Conservation (phyloP, 2,797 vertebrate genomes). For the Gobio occitaniae region DNA sequence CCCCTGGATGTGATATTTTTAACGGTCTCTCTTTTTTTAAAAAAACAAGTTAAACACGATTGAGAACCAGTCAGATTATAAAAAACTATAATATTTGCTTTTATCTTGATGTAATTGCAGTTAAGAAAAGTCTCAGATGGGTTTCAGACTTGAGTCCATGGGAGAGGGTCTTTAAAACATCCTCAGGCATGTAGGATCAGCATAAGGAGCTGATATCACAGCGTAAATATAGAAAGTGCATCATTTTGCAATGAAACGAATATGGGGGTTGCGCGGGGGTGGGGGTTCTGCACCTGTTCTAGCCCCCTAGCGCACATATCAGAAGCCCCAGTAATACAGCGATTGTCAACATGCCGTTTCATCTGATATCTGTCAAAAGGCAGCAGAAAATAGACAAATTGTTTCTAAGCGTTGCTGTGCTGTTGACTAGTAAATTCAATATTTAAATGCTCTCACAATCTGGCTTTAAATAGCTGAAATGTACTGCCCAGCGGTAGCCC, state of each 20-base stretch:
- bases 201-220: constrained; percentile 81
- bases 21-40: too few relatives aligned
- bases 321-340: constrained; percentile 65
- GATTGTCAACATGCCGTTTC: constrained; percentile 78
- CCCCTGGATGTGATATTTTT: not conserved
- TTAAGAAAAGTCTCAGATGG: not conserved
- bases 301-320: constrained; percentile 49
- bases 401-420: constrained; percentile 28
- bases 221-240: constrained; percentile 77
- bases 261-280: constrained; percentile 67
- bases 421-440: constrained; percentile 46
- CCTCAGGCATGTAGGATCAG: constrained; percentile 62
- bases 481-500: not conserved
- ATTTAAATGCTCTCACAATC: constrained; percentile 26
- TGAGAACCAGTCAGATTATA: not conserved
- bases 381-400: constrained; percentile 53
- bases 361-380: constrained; percentile 64
- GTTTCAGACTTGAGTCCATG: not conserved
- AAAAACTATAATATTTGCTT: not conserved
- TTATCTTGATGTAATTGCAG: not conserved
- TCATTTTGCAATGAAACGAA: constrained; percentile 79
- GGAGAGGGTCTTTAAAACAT: constrained; percentile 35
- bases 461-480: constrained; percentile 50
- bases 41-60: not conserved
- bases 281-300: constrained; percentile 74